Evolutionary conservation across 2,113 vertebrate genomes (phyloP), one percentile per base, ranked within the genome.

Genomic region (Neolamprologus sp.): DNA sequence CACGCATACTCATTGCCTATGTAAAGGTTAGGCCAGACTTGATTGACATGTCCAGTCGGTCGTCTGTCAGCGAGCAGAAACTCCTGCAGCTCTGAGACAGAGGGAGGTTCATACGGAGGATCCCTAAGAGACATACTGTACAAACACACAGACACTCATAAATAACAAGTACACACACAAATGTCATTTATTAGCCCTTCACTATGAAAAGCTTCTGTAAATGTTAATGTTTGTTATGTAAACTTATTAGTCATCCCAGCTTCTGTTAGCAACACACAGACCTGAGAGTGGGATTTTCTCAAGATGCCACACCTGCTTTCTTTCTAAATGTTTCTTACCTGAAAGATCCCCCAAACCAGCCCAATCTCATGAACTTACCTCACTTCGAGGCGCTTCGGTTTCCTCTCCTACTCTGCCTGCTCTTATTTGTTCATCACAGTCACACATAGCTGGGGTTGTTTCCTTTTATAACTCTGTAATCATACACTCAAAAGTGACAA

Each of bases 21-120:
- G 94, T 94, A 96, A 84, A 96, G 82, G 89, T 94, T 95, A 33
- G 95, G 95, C 96, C 95, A 97, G 80, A 97, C 96, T 91, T 96
- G 93, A 92, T 96, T 96, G 88, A 96, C 91, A 12, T 97, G 95
- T 83, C 95, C 95, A 47, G 95, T 96, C 3, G 95, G 95, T 51
- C 26, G 80, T 81, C 93, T 94, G 88, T 95, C 91, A 42, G 86
- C 79, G 26, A 94, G 83, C 82, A 97, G 87, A 79, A 96, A 91
- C 30, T 93, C 93, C 94, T 93, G 94, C 51, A 96, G 91, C 85
- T 96, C 96, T 21, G 94, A 91, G 58, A 95, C 91, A 17, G 94
- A 91, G 8, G 96, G 96, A 35, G 95, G 93, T 58, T 95, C 91
- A 88, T 95, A 95, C 3, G 81, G 88, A 47, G 89, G 92, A 92